Conservation (phyloP, 1,140 invertebrate genomes). For the Bombyx mandarina region DNA sequence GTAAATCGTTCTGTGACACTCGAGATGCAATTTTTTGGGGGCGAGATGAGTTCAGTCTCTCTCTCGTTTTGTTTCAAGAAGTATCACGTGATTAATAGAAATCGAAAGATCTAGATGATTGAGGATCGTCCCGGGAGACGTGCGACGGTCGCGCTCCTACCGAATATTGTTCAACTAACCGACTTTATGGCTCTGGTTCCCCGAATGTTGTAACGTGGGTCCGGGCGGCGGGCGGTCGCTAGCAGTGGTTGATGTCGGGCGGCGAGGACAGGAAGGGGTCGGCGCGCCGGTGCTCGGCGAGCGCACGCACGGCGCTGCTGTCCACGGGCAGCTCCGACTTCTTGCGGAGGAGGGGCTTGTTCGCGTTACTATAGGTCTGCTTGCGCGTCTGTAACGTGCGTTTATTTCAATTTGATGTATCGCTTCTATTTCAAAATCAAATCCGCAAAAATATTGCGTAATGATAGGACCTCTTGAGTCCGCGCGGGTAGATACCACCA, state of each 20-base stretch:
- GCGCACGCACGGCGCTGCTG: constrained; percentile 88
- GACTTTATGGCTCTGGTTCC: too few relatives aligned
- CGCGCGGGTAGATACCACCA: too few relatives aligned
- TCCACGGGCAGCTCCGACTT: constrained; percentile 96
- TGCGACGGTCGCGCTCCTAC: too few relatives aligned
- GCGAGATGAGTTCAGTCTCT: too few relatives aligned
- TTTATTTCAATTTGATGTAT: neutral
- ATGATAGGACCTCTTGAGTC: neutral
- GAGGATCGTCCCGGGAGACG: too few relatives aligned
- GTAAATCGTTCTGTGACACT: too few relatives aligned
- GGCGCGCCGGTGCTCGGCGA: constrained; percentile 92
- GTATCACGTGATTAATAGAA: too few relatives aligned
- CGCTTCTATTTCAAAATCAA: neutral
- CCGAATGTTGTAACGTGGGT: neutral
- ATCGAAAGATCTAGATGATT: too few relatives aligned
- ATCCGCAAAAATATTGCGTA: neutral
- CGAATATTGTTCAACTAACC: too few relatives aligned
- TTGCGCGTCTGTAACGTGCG: constrained; percentile 30
- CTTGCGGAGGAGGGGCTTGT: constrained; percentile 84
- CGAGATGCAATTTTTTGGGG: too few relatives aligned
- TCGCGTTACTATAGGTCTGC: constrained; percentile 48
- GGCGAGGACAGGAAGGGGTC: constrained; percentile 88
- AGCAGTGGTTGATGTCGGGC: constrained; percentile 88
- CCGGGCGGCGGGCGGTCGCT: constrained; percentile 54
- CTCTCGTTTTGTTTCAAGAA: too few relatives aligned